Conservation (phyloP, 2,797 vertebrate species). For the Trichosurus vulpecula region DNA sequence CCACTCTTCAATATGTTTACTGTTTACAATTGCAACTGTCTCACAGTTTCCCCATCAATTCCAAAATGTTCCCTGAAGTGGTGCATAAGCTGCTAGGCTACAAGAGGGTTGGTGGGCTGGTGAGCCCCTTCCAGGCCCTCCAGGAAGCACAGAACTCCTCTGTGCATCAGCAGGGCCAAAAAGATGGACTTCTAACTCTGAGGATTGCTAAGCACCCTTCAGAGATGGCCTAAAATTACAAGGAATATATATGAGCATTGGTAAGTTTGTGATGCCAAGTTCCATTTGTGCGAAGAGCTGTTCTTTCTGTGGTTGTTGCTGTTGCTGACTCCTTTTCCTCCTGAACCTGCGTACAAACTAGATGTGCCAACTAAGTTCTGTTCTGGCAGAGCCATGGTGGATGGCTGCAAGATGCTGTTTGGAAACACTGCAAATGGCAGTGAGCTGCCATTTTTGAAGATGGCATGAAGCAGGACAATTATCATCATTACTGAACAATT, state of each 20-base stretch:
- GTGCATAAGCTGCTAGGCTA: conserved; percentile 61
- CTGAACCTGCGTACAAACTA: conserved; percentile 58
- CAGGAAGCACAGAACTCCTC: neutral
- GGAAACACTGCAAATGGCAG: conserved; percentile 53
- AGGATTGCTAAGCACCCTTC: conserved; percentile 20
- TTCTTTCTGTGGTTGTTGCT: conserved; percentile 35
- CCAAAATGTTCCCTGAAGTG: conserved; percentile 76
- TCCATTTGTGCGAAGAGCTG: conserved; percentile 63
- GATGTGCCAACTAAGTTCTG: conserved; percentile 34
- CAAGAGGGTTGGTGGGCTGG: conserved; percentile 62
- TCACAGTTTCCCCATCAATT: conserved; percentile 76
- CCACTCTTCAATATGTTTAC: conserved; percentile 75
- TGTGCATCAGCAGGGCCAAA: conserved; percentile 38
- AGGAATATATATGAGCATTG: conserved; percentile 71
- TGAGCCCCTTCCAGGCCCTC: neutral
- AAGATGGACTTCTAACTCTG: conserved; percentile 58
- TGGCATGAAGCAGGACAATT: conserved; percentile 33
- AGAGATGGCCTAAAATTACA: conserved; percentile 71
- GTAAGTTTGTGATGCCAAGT: conserved; percentile 72
- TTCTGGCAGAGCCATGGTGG: conserved; percentile 39
- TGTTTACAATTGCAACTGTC: conserved; percentile 72
- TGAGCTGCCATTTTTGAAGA: conserved; percentile 52
- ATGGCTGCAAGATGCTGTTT: conserved; percentile 43
- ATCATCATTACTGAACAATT: conserved; percentile 52
- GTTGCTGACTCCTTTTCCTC: conserved; percentile 52